Evolutionary conservation across 2,113 vertebrate genomes (phyloP).

Genomic region (Nothocercus nigrocapillus): DNA sequence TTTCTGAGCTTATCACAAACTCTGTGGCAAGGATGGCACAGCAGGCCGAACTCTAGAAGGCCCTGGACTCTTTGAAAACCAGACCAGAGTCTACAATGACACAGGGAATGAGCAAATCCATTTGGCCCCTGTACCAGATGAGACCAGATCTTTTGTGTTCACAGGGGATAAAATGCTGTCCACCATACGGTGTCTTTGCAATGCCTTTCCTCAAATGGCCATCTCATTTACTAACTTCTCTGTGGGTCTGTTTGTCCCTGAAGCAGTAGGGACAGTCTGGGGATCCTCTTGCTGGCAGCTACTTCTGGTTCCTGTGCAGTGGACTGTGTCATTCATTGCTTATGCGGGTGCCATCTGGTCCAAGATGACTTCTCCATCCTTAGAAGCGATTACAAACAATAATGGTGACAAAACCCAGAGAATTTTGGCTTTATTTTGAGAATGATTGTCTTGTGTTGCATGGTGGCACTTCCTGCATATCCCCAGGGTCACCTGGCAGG

Average conservation of each 20-base stretch:
- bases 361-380: conserved; percentile 44
- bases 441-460: conserved; percentile 37
- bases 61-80: not conserved
- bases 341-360: conserved; percentile 47
- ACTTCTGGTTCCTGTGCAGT: conserved; percentile 25
- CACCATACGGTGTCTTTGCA: not conserved
- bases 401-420: conserved; percentile 34
- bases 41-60: not conserved
- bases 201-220: not conserved
- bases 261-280: not conserved
- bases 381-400: conserved; percentile 48
- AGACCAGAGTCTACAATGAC: not conserved
- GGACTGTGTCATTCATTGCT: conserved; percentile 53
- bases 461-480: not conserved
- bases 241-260: not conserved
- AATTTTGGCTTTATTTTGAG: conserved; percentile 56
- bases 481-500: not conserved
- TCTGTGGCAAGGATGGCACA: not conserved
- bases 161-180: not conserved
- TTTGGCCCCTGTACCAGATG: not conserved
- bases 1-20: not conserved
- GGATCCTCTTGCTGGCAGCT: conserved; percentile 15
- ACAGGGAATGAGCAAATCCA: not conserved
- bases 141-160: not conserved
- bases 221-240: not conserved